Evolutionary conservation across 1,140 invertebrate species (phyloP), one percentile per base, ranked within the genome.

Genomic region (Pseudomyrmex gracilis): DNA sequence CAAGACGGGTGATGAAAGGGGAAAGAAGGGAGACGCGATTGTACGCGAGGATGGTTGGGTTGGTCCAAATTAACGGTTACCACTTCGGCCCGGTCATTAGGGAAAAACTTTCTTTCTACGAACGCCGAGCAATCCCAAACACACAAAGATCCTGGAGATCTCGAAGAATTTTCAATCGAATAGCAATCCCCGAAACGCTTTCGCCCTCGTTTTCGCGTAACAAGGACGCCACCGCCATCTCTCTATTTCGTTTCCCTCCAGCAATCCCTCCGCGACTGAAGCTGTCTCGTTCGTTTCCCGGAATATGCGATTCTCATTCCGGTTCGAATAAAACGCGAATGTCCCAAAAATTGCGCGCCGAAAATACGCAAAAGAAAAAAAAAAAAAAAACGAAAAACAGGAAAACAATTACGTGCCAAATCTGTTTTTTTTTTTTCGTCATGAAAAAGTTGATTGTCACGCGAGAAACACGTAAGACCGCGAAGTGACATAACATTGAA

Each of bases 61-160:
- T 63, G 78, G 73, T 84, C 85, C 86, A 91, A 93, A 94, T 94
- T 93, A 94, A 93, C 92, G 88, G 89, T 92, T 92, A 93, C 91
- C 91, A 93, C 92, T 90, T 88, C 82, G 85, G 84, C 74, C 84
- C 60, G 91, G 89, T 93, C 90, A 93, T 93, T 92, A 92, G 89
- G 89, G 90, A 90, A 90, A 90, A 92, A 90, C 85, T 90, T 93
- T 91, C 90, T 91, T 93, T 90, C 90, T 88, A 87, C 58, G 89
- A 84, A 84, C 90, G 91, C 88, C 90, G 74, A 89, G 87, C 90
- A 90, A 91, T 91, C 89, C 51, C 82, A 78, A 83, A 34, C 77
- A 24, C 83, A 45, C 73, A 57, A 83, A 82, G 87, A 83, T 85
- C 60, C 77, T 76, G 66, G 64, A 73, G 87, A 87, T 82, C 84